Conservation (phyloP, 2,113 vertebrate species). For the Odontesthes bonariensis region DNA sequence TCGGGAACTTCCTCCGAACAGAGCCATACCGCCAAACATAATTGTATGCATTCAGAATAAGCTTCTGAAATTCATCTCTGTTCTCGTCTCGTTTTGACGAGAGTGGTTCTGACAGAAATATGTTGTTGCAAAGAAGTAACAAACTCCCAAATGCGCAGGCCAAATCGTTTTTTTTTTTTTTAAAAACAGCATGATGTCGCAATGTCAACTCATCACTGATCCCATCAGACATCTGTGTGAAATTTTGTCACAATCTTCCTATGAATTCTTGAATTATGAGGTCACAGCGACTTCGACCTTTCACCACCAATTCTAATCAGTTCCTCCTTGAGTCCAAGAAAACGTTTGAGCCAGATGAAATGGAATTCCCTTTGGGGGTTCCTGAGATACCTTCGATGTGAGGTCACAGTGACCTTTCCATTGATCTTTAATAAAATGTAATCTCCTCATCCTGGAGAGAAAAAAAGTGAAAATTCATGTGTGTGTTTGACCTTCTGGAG, state of each 20-base stretch:
- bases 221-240: not conserved
- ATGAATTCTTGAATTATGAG: not conserved
- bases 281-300: not conserved
- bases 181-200: no score
- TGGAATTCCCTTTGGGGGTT: not conserved
- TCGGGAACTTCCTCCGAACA: no score
- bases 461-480: not conserved
- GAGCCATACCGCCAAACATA: no score
- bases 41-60: no score
- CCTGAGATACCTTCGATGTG: not conserved
- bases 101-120: no score
- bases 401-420: not conserved
- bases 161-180: no score
- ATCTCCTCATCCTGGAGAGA: not conserved
- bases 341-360: not conserved
- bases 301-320: not conserved
- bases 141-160: no score
- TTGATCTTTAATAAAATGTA: not conserved
- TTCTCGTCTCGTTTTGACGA: no score
- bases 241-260: not conserved
- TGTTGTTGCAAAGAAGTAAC: no score
- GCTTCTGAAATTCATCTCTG: no score
- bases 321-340: not conserved
- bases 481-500: no score
- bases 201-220: no score